A percentile compares a stretch with the other conserved stretches of the same genome.
These are phyloP conservation scores for Gorsachius magnificus DNA, from an alignment of 2,797 vertebrate genomes.

Conservation along the genomic window DNA sequence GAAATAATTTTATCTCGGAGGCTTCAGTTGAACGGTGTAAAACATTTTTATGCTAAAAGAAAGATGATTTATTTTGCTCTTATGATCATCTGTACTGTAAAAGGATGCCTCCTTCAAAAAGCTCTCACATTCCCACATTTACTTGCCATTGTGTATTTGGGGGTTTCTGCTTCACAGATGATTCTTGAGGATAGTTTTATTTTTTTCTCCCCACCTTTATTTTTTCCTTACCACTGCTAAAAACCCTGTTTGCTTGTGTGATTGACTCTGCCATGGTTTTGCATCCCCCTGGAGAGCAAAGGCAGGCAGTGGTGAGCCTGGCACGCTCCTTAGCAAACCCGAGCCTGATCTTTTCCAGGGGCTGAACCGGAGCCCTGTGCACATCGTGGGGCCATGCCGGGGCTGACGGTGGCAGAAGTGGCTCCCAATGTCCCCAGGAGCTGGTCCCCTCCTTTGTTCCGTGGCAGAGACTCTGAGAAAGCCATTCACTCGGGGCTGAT, in stretches of 20 bases:
- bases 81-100: background rate
- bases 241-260: background rate
- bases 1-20: constrained; percentile 22
- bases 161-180: background rate
- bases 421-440: background rate
- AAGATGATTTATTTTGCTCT: constrained; percentile 34
- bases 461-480: background rate
- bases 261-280: background rate
- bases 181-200: background rate
- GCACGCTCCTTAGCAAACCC: background rate
- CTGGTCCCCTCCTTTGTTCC: background rate
- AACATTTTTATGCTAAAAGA: constrained; percentile 32
- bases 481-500: fast-evolving
- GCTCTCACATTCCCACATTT: background rate
- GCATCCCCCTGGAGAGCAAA: background rate
- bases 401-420: background rate
- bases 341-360: background rate
- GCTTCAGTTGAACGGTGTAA: constrained; percentile 35
- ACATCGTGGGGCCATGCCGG: fast-evolving
- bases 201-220: background rate
- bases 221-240: background rate
- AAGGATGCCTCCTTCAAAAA: background rate
- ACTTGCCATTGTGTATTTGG: background rate
- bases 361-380: background rate
- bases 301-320: fast-evolving